Conservation (phyloP, 1,140 invertebrate genomes). For the Drosophila pectinifera region DNA sequence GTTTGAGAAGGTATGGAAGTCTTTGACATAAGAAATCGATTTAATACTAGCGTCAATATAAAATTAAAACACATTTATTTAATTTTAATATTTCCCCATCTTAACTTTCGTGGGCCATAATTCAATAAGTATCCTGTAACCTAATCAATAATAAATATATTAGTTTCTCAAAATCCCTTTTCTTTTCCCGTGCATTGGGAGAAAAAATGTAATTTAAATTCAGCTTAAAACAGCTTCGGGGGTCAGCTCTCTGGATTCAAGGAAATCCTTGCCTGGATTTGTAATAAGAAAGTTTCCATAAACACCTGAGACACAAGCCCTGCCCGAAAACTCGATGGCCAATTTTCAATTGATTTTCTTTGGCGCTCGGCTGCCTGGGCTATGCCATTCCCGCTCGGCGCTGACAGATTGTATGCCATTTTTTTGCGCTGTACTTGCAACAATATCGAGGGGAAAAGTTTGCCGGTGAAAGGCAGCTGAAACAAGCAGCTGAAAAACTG, state of each 20-base stretch:
- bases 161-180: background rate
- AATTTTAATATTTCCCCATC: too few species aligned
- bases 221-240: background rate
- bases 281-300: conserved; percentile 78
- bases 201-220: background rate
- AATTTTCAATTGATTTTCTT: conserved; percentile 80
- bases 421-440: conserved; percentile 76
- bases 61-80: too few species aligned
- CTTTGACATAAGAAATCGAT: too few species aligned
- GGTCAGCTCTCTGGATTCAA: conserved; percentile 3
- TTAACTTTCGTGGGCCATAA: background rate
- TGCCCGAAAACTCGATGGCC: conserved; percentile 29
- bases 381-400: conserved; percentile 49
- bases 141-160: too few species aligned
- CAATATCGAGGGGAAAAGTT: conserved; percentile 74
- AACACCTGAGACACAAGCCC: conserved; percentile 69
- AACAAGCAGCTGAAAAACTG: conserved; percentile 74
- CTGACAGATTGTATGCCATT: conserved; percentile 83
- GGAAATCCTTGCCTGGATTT: conserved; percentile 48
- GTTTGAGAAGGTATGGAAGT: too few species aligned
- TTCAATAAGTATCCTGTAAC: too few species aligned
- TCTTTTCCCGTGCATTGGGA: background rate
- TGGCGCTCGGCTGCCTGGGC: conserved; percentile 31
- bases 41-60: too few species aligned
- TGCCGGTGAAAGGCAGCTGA: conserved; percentile 70